Percentiles rank a stretch among this genome's conserved stretches.
phyloP scores from a whole-genome alignment of 2,888 invertebrate species.

The Stenurella melanura region DNA sequence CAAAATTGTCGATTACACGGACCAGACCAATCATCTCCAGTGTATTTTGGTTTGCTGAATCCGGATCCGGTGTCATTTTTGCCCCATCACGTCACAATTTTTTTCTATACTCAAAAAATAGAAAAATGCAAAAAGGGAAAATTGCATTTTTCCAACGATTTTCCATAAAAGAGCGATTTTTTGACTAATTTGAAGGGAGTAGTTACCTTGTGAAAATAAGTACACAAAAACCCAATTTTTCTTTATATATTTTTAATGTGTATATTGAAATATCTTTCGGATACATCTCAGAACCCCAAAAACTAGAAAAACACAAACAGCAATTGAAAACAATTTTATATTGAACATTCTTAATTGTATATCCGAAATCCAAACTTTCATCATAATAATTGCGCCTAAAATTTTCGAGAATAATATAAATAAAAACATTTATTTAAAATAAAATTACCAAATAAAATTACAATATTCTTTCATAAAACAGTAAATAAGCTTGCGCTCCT shows the following conservation, averaged over 20 bases:
- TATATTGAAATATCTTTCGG: background rate
- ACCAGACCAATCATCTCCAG: too few species aligned
- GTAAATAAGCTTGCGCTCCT: slow-evolving; percentile 92
- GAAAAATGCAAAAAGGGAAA: too few species aligned
- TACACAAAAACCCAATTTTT: background rate
- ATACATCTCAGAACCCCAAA: background rate
- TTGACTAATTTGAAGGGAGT: too few species aligned
- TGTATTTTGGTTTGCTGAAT: too few species aligned
- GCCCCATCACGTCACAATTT: too few species aligned
- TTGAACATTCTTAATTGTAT: background rate
- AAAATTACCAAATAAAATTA: slow-evolving; percentile 70
- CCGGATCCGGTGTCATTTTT: too few species aligned
- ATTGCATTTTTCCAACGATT: too few species aligned
- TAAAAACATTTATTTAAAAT: slow-evolving; percentile 41
- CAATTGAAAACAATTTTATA: background rate
- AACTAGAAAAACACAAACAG: slow-evolving; percentile 1
- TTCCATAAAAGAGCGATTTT: too few species aligned
- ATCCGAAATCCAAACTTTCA: slow-evolving; percentile 31
- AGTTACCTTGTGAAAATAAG: background rate
- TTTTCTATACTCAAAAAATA: too few species aligned
- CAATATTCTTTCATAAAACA: slow-evolving; percentile 96
- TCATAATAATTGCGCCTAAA: slow-evolving; percentile 13
- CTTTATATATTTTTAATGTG: background rate
- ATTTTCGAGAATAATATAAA: slow-evolving; percentile 42
- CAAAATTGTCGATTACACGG: too few species aligned